A percentile compares a stretch with the other conserved stretches of the same genome.
phyloP scores from a whole-genome alignment of 2,888 invertebrate species.

The Limnephilus lunatus region DNA sequence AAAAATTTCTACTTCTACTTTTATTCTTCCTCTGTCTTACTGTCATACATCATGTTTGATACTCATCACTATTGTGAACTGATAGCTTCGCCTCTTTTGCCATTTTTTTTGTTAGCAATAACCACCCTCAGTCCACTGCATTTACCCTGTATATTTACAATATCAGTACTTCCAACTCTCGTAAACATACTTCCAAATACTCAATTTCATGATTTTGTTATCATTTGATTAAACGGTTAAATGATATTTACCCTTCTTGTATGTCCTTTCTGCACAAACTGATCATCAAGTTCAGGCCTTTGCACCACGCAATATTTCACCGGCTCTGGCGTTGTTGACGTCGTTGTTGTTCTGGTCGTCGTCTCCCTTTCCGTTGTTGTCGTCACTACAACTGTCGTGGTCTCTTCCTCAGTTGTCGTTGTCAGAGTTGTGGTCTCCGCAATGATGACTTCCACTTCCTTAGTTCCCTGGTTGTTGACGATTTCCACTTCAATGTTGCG shows the following conservation, averaged over 20 bases:
- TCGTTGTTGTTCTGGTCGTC: constrained; percentile 76
- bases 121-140: too few relatives aligned
- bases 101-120: too few relatives aligned
- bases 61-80: too few relatives aligned
- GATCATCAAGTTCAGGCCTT: constrained; percentile 88
- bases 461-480: constrained; percentile 61
- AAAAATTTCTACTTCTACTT: too few relatives aligned
- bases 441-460: constrained; percentile 52
- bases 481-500: constrained; percentile 65
- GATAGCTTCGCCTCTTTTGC: too few relatives aligned
- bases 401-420: constrained; percentile 58
- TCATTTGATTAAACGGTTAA: too few relatives aligned
- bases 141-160: too few relatives aligned
- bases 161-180: too few relatives aligned
- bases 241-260: constrained; percentile 88
- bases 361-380: constrained; percentile 70
- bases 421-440: constrained; percentile 71
- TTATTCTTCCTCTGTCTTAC: too few relatives aligned
- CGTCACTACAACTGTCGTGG: constrained; percentile 67
- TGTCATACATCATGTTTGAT: too few relatives aligned
- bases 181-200: too few relatives aligned
- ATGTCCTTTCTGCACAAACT: constrained; percentile 90
- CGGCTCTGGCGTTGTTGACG: constrained; percentile 79
- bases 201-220: too few relatives aligned
- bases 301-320: constrained; percentile 89